These are phyloP conservation scores for Escarpia spicata DNA, from an alignment of 2,888 invertebrate species.

Conservation along the genomic window DNA sequence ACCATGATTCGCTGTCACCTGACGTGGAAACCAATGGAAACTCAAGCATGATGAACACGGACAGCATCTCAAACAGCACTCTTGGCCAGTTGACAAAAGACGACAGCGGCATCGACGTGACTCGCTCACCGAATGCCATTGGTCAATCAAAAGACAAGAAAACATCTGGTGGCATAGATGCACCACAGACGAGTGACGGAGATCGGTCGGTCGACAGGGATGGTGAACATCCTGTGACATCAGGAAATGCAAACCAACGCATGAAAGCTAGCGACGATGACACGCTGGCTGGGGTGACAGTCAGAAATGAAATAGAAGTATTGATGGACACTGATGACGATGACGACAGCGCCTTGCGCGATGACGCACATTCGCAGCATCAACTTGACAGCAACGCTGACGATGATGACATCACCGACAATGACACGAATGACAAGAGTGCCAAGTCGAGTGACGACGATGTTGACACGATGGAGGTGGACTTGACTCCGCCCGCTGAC, in stretches of 20 bases:
- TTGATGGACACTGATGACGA: neutral
- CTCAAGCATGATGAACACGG: neutral
- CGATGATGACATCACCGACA: neutral
- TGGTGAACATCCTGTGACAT: neutral
- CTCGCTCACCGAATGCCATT: neutral
- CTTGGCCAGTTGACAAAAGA: neutral
- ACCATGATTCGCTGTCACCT: neutral
- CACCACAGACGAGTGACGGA: neutral
- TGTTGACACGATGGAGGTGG: neutral
- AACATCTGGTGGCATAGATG: neutral
- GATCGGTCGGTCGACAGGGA: neutral
- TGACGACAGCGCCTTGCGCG: neutral
- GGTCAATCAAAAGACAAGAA: neutral
- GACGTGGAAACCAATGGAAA: neutral
- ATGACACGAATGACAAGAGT: neutral
- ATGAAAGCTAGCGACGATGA: neutral
- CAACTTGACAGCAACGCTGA: neutral
- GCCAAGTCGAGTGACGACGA: neutral
- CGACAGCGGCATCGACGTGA: neutral
- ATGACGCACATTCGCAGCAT: neutral
- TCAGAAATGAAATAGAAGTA: constrained; percentile 2
- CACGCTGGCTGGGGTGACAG: neutral
- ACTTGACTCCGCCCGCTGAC: neutral
- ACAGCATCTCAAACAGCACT: neutral
- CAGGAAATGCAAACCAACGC: neutral